A percentile compares a stretch with the other conserved stretches of the same genome.
These are phyloP conservation scores for Gallinago jamesoni DNA, from an alignment of 2,113 vertebrate species.

Conservation along the genomic window DNA sequence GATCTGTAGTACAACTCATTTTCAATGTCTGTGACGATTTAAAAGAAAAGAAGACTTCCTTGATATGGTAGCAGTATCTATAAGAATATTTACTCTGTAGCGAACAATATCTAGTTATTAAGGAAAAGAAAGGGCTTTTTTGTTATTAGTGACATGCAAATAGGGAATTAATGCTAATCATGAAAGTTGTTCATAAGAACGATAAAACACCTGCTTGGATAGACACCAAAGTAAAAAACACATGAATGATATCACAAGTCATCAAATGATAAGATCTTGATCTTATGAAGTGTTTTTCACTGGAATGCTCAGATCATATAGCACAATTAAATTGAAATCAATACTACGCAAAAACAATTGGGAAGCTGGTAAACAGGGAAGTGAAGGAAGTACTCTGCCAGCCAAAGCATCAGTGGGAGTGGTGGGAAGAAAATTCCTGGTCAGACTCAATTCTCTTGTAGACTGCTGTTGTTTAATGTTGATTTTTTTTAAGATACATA, in stretches of 20 bases:
- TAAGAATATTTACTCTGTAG: not conserved
- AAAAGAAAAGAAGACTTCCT: not conserved
- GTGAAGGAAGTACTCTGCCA: not conserved
- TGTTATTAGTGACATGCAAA: not conserved
- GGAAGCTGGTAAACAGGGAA: not conserved
- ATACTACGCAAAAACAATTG: not conserved
- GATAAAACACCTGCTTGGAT: conserved; percentile 36
- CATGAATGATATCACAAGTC: not conserved
- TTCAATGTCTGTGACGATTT: not conserved
- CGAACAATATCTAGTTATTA: not conserved
- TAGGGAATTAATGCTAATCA: not conserved
- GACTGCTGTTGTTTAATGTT: not conserved
- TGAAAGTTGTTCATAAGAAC: not conserved
- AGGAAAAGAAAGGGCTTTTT: not conserved
- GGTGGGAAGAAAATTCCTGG: not conserved
- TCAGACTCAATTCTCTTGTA: not conserved
- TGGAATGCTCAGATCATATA: not conserved
- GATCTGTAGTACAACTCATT: not conserved
- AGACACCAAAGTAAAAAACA: conserved; percentile 13
- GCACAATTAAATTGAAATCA: not conserved
- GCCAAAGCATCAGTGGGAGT: not conserved
- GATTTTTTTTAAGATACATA: not conserved
- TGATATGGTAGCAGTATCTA: not conserved
- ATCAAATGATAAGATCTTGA: not conserved
- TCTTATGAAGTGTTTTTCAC: not conserved